Evolutionary conservation across 2,113 vertebrate species (phyloP).

Genomic region (Lota lota): DNA sequence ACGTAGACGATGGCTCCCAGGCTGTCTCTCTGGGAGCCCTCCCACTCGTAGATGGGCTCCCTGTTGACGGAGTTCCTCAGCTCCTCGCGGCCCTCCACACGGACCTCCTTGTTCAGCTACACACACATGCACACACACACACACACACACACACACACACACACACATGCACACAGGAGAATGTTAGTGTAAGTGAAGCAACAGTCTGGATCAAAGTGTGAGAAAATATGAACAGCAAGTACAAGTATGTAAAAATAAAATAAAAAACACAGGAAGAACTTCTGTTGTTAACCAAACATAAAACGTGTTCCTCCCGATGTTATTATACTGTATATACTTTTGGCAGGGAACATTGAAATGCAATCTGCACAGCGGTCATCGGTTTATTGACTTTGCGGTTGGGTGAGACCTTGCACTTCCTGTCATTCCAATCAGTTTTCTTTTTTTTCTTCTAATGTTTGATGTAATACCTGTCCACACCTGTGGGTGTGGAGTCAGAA

Average conservation of each 20-base stretch:
- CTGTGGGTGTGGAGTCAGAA: constrained; percentile 44
- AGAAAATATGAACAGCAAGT: too few species aligned
- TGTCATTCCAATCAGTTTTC: not conserved
- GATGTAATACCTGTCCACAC: constrained; percentile 30
- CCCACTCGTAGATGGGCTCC: constrained; percentile 80
- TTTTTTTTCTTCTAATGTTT: constrained; percentile 16
- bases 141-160: too few species aligned
- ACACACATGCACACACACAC: not conserved
- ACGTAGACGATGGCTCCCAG: constrained; percentile 81
- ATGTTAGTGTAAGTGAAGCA: too few species aligned
- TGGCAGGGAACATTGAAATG: not conserved
- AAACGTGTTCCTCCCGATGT: not conserved
- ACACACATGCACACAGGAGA: too few species aligned
- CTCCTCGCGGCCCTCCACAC: constrained; percentile 64
- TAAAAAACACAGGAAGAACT: constrained; percentile 15
- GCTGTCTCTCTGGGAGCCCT: constrained; percentile 77
- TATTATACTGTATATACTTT: too few species aligned
- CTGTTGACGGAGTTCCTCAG: constrained; percentile 82
- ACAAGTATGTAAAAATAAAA: not conserved
- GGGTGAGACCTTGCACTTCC: too few species aligned
- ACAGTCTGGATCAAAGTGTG: too few species aligned
- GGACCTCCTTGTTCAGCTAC: constrained; percentile 48
- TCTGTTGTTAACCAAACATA: not conserved
- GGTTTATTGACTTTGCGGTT: too few species aligned
- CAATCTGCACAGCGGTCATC: too few species aligned